Evolutionary conservation across 2,888 invertebrate genomes (phyloP).

Genomic region (Matsumyia berberina): DNA sequence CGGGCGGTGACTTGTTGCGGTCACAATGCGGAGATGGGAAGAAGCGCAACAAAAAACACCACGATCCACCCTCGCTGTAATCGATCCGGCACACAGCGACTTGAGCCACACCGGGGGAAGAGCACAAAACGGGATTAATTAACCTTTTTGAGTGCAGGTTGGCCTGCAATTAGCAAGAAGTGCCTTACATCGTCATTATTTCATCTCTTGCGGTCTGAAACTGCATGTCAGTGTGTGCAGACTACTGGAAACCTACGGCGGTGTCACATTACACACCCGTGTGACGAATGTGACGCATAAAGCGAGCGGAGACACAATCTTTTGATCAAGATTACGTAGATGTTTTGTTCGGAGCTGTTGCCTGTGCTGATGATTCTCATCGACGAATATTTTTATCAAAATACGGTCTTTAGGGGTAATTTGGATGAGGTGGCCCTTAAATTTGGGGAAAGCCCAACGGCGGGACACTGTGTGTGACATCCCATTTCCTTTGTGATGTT

Average conservation of each 20-base stretch:
- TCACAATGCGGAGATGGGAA: slow-evolving; percentile 21
- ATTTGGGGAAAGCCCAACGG: slow-evolving; percentile 5
- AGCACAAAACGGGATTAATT: slow-evolving; percentile 70
- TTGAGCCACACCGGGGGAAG: slow-evolving; percentile 10
- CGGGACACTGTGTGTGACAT: slow-evolving; percentile 38
- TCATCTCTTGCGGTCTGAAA: slow-evolving; percentile 65
- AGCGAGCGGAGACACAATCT: slow-evolving; percentile 3
- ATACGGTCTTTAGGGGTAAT: slow-evolving; percentile 62
- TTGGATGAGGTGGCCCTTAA: slow-evolving; percentile 48
- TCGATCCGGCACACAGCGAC: slow-evolving; percentile 43
- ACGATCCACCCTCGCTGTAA: slow-evolving; percentile 73
- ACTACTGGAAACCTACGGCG: slow-evolving; percentile 22
- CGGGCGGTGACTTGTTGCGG: slow-evolving; percentile 60
- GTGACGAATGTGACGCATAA: slow-evolving; percentile 42
- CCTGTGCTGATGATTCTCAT: slow-evolving; percentile 22
- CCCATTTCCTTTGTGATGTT: slow-evolving; percentile 20
- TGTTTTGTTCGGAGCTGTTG: slow-evolving; percentile 16
- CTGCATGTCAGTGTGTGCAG: not conserved
- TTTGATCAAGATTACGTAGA: slow-evolving; percentile 49
- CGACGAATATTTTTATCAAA: slow-evolving; percentile 34
- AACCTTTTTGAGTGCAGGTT: slow-evolving; percentile 65
- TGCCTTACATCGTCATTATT: slow-evolving; percentile 52
- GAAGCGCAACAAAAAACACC: slow-evolving; percentile 9
- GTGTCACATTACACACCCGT: slow-evolving; percentile 53
- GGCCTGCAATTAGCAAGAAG: slow-evolving; percentile 69